phyloP scores from a whole-genome alignment of 2,888 invertebrate species.

The Hoplodrina blanda region DNA sequence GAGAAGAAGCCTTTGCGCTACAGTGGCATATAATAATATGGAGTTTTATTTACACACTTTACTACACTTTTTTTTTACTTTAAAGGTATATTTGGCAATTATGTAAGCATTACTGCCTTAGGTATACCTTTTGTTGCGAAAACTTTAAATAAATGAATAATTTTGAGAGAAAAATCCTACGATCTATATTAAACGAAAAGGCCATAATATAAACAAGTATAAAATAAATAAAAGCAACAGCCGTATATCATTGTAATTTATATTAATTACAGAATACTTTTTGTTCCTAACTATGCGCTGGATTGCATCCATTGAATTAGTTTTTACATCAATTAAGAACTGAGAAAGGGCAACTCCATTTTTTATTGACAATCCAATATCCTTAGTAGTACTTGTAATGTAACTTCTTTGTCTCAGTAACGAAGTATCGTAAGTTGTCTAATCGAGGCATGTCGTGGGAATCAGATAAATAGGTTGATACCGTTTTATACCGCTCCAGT shows the following conservation, averaged over 20 bases:
- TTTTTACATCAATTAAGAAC: constrained; percentile 27
- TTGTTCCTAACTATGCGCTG: constrained; percentile 14
- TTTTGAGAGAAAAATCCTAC: not conserved
- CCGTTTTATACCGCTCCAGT: constrained; percentile 47
- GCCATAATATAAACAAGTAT: not conserved
- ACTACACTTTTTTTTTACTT: too few relatives aligned
- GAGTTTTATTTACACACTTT: too few relatives aligned
- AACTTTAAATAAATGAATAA: too few relatives aligned
- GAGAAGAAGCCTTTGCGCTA: too few relatives aligned
- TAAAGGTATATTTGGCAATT: too few relatives aligned
- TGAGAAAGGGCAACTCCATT: constrained; percentile 7
- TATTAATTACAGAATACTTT: constrained; percentile 28
- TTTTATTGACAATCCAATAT: constrained; percentile 48
- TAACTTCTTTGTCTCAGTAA: constrained; percentile 32
- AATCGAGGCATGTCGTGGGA: constrained; percentile 60
- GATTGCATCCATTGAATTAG: constrained; percentile 11
- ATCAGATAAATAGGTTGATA: constrained; percentile 60
- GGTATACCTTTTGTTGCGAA: too few relatives aligned
- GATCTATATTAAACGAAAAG: not conserved
- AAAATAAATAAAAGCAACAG: constrained; percentile 1
- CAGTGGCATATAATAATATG: too few relatives aligned
- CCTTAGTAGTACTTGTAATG: constrained; percentile 32
- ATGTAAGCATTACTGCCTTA: too few relatives aligned
- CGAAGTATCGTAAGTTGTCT: constrained; percentile 34
- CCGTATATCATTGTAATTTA: constrained; percentile 18